Conservation (phyloP, 2,113 vertebrate genomes). For the Bujurquina vittata region DNA sequence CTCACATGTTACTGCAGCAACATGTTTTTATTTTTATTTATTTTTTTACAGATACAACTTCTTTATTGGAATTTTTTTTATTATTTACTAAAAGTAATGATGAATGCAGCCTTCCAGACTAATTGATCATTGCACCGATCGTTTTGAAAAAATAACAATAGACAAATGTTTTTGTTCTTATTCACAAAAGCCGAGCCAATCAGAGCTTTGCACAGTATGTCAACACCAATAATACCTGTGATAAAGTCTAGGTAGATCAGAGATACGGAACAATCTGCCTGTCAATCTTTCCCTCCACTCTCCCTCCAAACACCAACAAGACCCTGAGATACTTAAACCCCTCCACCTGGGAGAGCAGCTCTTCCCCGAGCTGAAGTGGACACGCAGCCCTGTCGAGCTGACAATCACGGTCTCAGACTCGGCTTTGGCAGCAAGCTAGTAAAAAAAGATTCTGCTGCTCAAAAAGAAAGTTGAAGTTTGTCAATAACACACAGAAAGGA, state of each 20-base stretch:
- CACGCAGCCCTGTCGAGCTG: background rate
- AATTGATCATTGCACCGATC: background rate
- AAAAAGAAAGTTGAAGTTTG: background rate
- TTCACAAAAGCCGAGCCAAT: background rate
- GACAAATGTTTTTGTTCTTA: background rate
- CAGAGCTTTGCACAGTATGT: too few relatives aligned
- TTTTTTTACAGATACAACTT: too few relatives aligned
- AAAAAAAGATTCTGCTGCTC: background rate
- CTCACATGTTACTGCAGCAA: background rate
- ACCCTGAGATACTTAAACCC: background rate
- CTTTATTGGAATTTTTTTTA: too few relatives aligned
- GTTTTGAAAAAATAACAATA: too few relatives aligned
- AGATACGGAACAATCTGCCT: background rate
- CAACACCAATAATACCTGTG: accelerated
- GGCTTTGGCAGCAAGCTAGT: background rate
- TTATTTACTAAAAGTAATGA: background rate
- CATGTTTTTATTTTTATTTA: background rate
- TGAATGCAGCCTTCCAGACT: background rate
- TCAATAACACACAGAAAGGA: background rate
- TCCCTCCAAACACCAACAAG: background rate
- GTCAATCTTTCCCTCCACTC: background rate
- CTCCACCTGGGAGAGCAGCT: background rate
- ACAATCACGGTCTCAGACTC: background rate
- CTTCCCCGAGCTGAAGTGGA: background rate
- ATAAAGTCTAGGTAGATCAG: background rate